Evolutionary conservation across 2,797 vertebrate genomes (phyloP), one percentile per base, ranked within the genome.

Genomic region (Cirrhinus mrigala): DNA sequence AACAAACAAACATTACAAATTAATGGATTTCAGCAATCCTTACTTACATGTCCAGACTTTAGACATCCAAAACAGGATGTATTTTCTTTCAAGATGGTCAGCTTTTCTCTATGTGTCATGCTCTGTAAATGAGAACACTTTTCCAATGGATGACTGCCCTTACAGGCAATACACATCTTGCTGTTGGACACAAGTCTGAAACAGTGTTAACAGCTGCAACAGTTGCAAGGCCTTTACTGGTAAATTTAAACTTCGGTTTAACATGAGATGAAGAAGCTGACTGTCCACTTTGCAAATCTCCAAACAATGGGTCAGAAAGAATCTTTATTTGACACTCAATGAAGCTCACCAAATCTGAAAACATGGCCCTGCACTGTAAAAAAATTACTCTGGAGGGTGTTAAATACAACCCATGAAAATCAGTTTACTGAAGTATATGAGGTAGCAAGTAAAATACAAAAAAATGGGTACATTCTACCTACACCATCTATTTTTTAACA

Each of bases 61-160:
- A 80, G 50, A 20, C 76, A 79, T 3, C 12, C 68, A 79, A 83
- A 78, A n/a, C 79, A 82, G 8, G 80, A 7, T 33, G 3, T 74
- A 3, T 73, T 78, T 12, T 74, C 68, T 69, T 75, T 83, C 44
- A 86, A 22, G 22, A 79, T 54, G 20, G 14, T n/a, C 20, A 79
- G 1, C 33, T 87, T 87, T 3, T 84, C 76, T 22, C 48, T 79
- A 16, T 73, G 75, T 8, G 22, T 73, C 52, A 14, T 79, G 14
- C 22, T 66, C 9, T 73, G 44, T 24, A 46, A 1, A 7, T 1
- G 22, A 46, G 3, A 80, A 74, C 54, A 78, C 10, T 9, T 29
- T 15, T 82, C 62, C 37, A 58, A 22, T 40, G 14, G 3, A 29
- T 71, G 54, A 15, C 3, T 24, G n/a, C 58, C 16, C 5, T 22